These are phyloP conservation scores for Platalea minor DNA, from an alignment of 2,797 vertebrate genomes.

Conservation along the genomic window DNA sequence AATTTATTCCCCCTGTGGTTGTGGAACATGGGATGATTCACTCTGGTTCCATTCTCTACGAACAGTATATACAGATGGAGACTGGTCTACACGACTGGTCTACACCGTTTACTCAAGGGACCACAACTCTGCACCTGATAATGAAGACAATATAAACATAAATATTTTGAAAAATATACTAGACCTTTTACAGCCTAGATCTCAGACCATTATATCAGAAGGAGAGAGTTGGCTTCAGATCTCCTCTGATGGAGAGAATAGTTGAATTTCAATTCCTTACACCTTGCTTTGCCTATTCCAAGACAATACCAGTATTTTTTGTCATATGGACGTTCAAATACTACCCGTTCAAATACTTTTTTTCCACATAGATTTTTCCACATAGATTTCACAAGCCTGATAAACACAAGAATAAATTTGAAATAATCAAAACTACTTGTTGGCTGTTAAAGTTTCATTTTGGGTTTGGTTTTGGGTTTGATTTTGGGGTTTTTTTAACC, in stretches of 20 bases:
- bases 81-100: not conserved
- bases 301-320: not conserved
- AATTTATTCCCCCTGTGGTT: not conserved
- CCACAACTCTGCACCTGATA: not conserved
- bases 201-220: not conserved
- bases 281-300: not conserved
- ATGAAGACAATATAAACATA: not conserved
- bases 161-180: not conserved
- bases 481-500: not conserved
- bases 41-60: not conserved
- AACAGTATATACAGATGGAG: not conserved
- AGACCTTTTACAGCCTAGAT: not conserved
- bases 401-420: not conserved
- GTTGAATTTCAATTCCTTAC: not conserved
- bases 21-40: not conserved
- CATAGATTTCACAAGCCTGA: not conserved
- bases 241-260: not conserved
- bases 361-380: not conserved
- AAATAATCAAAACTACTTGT: not conserved
- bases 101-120: not conserved
- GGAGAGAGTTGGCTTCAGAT: not conserved
- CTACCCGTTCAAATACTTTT: rapidly evolving
- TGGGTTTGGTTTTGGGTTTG: not conserved
- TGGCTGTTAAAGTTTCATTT: not conserved
- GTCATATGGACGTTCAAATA: rapidly evolving